Conservation (phyloP, 2,113 vertebrate species). For the Motacilla alba region DNA sequence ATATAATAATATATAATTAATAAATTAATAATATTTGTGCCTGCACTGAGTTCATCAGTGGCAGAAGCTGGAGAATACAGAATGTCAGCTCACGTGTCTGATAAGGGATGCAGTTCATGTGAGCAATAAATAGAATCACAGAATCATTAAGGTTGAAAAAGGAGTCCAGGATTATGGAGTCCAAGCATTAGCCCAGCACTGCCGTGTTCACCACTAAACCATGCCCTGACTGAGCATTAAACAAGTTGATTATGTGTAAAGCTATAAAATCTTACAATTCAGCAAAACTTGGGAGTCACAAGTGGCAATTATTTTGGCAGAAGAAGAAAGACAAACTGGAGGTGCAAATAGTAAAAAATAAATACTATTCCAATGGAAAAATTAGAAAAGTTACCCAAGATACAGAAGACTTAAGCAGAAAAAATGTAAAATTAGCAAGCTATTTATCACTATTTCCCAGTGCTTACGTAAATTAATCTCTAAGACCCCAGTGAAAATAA, state of each 20-base stretch:
- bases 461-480: background rate
- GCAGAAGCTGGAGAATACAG: background rate
- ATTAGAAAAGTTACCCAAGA: background rate
- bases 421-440: background rate
- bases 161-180: background rate
- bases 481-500: background rate
- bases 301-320: background rate
- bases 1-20: background rate
- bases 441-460: background rate
- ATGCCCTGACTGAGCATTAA: background rate
- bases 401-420: background rate
- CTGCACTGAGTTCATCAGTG: background rate
- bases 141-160: background rate
- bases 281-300: background rate
- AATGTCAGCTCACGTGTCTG: background rate
- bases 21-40: background rate
- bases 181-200: background rate
- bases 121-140: background rate
- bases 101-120: background rate
- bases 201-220: accelerated
- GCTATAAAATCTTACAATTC: background rate
- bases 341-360: background rate
- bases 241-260: background rate
- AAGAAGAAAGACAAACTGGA: background rate
- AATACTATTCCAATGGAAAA: background rate